Evolutionary conservation across 2,888 invertebrate genomes (phyloP).

Genomic region (Piscicola geometra): DNA sequence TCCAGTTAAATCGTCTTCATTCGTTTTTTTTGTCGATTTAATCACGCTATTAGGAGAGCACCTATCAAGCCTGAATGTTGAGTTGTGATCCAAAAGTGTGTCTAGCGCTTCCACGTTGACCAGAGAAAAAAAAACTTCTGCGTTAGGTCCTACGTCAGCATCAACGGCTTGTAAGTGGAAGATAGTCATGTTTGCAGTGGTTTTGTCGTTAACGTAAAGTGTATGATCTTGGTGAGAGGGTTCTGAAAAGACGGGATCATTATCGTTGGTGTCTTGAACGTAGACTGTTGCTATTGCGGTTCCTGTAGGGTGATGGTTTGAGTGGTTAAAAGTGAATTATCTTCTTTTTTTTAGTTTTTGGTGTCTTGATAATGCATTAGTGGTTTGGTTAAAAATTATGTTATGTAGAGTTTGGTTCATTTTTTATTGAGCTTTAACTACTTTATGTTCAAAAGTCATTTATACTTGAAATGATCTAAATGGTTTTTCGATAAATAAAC

Average conservation of each 20-base stretch:
- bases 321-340: too few species aligned
- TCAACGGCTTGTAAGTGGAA: background rate
- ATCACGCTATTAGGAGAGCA: background rate
- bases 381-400: too few species aligned
- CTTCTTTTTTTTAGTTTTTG: too few species aligned
- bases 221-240: slow-evolving; percentile 37
- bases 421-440: too few species aligned
- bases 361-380: too few species aligned
- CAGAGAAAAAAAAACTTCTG: background rate
- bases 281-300: slow-evolving; percentile 23
- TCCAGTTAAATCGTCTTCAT: background rate
- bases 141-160: background rate
- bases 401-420: too few species aligned
- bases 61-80: background rate
- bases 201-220: slow-evolving; percentile 35
- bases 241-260: slow-evolving; percentile 38
- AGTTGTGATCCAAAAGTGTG: background rate
- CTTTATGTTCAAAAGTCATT: too few species aligned
- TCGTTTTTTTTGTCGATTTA: background rate
- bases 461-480: too few species aligned
- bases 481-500: too few species aligned
- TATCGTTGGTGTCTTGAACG: slow-evolving; percentile 39
- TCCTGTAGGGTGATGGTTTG: slow-evolving; percentile 5
- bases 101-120: background rate
- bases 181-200: background rate